Evolutionary conservation across 2,113 vertebrate species (phyloP), one percentile per base, ranked within the genome.

Genomic region (Cranoglanis bouderius): DNA sequence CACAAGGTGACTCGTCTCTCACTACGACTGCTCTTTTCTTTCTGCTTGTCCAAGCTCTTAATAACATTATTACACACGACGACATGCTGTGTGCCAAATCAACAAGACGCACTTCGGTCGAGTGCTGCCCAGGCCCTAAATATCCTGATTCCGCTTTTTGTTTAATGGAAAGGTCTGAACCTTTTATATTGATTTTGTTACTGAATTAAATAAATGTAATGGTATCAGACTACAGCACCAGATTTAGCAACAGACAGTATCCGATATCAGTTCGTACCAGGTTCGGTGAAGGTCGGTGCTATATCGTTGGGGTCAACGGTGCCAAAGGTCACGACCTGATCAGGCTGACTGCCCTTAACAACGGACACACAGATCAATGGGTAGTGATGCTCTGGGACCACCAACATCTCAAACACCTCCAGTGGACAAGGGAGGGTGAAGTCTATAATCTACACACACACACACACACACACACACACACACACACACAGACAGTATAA

Each of bases 401-500:
- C 98, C 95, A 99, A 92, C 98, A 99, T 98, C 95, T 99, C 98
- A 92, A 99, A 98, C 90, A 99, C 94, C 89, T 97, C 96, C 92
- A 99, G 92, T 0, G 98, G 98, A 93, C 97, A 99, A 0, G 98
- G 98, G 91, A 99, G 94, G 40, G 98, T 97, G 92, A 99, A 98
- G 91, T 99, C 98, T 92, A 99, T 97, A 94, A 96, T 97, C 98
- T 99, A 90, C 9, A 77, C 51, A 81, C 84, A 91, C 86, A 90
- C 70, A 84, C 88, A 85, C 61, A 85, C 10, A 85, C 83, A 81
- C 82, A 85, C 67, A 84, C n/a, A 65, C 32, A 67, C 72, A 89
- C 18, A 85, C 65, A 88, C 46, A 61, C 29, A 57, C 0, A 26
- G 57, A 84, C 14, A 89, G 0, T 21, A 16, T 19, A 78, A 51